Evolutionary conservation across 2,888 invertebrate genomes (phyloP), one percentile per base, ranked within the genome.

Genomic region (Ephialtes manifestator): DNA sequence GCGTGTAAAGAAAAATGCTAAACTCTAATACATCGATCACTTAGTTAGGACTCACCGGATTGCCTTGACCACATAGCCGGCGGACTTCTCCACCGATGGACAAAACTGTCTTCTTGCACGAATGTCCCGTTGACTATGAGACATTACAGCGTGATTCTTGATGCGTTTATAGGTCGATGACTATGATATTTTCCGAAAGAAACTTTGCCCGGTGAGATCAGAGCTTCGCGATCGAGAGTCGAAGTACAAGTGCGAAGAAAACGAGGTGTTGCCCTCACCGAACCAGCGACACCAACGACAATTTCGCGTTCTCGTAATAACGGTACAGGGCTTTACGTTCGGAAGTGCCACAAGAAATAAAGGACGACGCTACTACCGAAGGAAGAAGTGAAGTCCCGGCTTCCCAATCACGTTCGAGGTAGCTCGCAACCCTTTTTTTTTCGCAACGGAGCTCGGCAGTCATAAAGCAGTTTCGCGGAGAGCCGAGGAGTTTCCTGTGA

Each of bases 261-360:
- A 82, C 71, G 71, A 81, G 68, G 60, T 48, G 53, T 81, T 68
- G 75, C 63, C 46, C 81, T 55, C 75, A 58, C 71, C 72, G 76
- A 90, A 87, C 90, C 91, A 91, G 88, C 88, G 81, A 81, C 88
- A 83, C 87, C 87, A 88, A 88, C 85, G 89, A 90, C 89, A 90
- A 90, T 90, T 91, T 90, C 88, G 89, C 89, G 90, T 90, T 91
- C 85, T 89, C 86, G 84, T 87, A 90, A 90, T 92, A 90, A 92
- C 90, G 90, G 91, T 87, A 86, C 43, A 39, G 65, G 43, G 15
- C 68, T 24, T 51, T 75, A 48, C 63, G 71, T 71, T 81, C 55
- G 31, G 79, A 79, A 79, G 85, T 82, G 79, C 67, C 71, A 60
- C 11, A 31, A 71, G 63, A 48, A 71, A 67, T 15, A 60, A 24